Base-by-base conservation (phyloP, 2,113 vertebrate genomes). In the Muntiacus muntjak region DNA sequence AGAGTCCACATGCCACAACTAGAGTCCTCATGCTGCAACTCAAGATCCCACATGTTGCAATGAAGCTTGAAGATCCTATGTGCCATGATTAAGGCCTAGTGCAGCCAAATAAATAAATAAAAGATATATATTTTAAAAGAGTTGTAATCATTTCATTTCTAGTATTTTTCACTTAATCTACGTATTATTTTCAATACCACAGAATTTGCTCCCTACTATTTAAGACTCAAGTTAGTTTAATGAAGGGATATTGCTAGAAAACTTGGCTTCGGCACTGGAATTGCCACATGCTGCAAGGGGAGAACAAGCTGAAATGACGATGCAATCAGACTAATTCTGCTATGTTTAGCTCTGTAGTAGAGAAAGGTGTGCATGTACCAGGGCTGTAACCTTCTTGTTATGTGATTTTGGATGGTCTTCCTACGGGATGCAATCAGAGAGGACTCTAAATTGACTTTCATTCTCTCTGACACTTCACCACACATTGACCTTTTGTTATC, bases 351-450 rank as follows among this genome's bases (percentile, higher is more conserved):
- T 94, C 82, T 67, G 11, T 26, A 60, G 11, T 23, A 26, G 64
- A 58, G 58, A 83, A 58, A 78, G 30, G 58, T 71, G 21, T 12
- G 1, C 11, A 21, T 33, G 33, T 82, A 23, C 26, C 15, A 57
- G 50, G 21, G 40, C 43, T 91, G 89, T 2, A 28, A 28, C 45
- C 30, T 86, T 79, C 85, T 87, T 55, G n/a, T 50, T 90, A 30
- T 76, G 55, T 96, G 64, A 17, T 95, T 94, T 76, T 94, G 95
- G 95, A 91, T 97, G 95, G 85, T 92, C 90, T 96, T 96, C 45
- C 96, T 94, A 64, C 15, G 94, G 85, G 60, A 83, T 89, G 30
- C 28, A 91, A 47, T 83, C 82, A 81, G 23, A 90, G n/a, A 78
- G 15, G 10, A 19, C 87, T 95, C 94, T 54, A 83, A 74, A 57